Base-by-base conservation (phyloP, 1,140 invertebrate species). In the Phocides pigmalion region DNA sequence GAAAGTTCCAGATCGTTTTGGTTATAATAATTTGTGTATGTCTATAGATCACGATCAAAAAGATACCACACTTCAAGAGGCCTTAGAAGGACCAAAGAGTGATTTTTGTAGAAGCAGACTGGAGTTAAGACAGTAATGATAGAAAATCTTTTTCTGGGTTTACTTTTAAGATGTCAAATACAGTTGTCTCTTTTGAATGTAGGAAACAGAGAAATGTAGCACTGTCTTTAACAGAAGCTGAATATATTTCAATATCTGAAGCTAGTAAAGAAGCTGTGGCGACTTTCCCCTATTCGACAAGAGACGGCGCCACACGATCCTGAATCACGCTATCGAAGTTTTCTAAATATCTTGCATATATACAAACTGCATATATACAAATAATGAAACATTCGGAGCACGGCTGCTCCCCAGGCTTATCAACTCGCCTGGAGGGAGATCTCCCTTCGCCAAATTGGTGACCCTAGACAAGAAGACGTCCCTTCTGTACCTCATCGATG, bases 101-200 rank as follows among this genome's bases (percentile, higher is more conserved):
- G 8, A 35, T 4, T 37, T 39, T 53, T 53, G 37, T 14, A 41
- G 37, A 41, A 14, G 37, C 37, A 41, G 37, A 41, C 37, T 41
- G 37, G 37, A 12, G 37, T 2, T 41, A n/a, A 41, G 37, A 41
- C 5, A 15, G 6, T 3, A 41, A 14, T 41, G 37, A 41, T 6
- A 41, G 37, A 41, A 41, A 41, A 15, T 41, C 37, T 17, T 66
- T 39, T 62, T 37, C 56, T n/a, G 64, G 64, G 12, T 66, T 66
- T 62, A 61, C 49, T 62, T 66, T 66, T 66, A 66, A 3, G 4
- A 14, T 41, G 4, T 61, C 62, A 12, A 19, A 19, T 56, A 22
- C 51, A 39, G 54, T 59, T 22, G 56, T 65, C 9, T 58, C 63
- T 17, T 65, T 41, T 58, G 63, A 65, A 65, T 59, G 44, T 50